Conservation (phyloP, 1,140 invertebrate genomes). For the Scylla paramamosain region DNA sequence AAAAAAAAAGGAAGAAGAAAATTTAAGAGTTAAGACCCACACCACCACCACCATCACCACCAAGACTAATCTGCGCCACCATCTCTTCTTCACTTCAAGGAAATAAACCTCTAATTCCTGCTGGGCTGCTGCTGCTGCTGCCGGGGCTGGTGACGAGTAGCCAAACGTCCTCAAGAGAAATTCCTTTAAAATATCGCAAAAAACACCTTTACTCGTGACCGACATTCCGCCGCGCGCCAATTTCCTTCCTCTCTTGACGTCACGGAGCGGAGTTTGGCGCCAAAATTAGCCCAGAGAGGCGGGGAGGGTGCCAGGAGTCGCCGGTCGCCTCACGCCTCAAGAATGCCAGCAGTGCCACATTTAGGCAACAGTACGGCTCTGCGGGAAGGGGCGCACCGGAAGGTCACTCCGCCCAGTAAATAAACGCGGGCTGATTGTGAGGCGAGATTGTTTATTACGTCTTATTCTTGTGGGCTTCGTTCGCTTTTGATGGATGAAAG, state of each 20-base stretch:
- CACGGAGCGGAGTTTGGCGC: background rate
- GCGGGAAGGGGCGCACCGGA: background rate
- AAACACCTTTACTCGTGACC: conserved; percentile 21
- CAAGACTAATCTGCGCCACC: background rate
- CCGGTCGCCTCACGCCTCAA: background rate
- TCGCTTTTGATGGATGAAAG: no score
- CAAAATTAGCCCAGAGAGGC: conserved; percentile 10
- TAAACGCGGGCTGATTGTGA: no score
- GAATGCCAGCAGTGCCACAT: background rate
- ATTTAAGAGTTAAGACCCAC: background rate
- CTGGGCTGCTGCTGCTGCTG: no score
- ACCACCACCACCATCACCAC: background rate
- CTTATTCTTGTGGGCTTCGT: no score
- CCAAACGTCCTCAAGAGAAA: background rate
- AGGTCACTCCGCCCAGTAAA: background rate
- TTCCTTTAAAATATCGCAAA: background rate
- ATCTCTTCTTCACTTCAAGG: conserved; percentile 8
- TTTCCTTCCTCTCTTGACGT: conserved; percentile 22
- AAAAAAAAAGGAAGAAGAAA: background rate
- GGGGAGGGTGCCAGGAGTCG: background rate
- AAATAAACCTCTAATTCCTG: conserved; percentile 2
- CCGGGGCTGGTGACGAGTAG: background rate
- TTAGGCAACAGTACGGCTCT: conserved; percentile 1
- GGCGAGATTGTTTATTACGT: no score
- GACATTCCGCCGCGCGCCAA: background rate